A percentile compares a stretch with the other conserved stretches of the same genome.
These are phyloP conservation scores for Macquaria australasica DNA, from an alignment of 2,113 vertebrate genomes.

Conservation along the genomic window DNA sequence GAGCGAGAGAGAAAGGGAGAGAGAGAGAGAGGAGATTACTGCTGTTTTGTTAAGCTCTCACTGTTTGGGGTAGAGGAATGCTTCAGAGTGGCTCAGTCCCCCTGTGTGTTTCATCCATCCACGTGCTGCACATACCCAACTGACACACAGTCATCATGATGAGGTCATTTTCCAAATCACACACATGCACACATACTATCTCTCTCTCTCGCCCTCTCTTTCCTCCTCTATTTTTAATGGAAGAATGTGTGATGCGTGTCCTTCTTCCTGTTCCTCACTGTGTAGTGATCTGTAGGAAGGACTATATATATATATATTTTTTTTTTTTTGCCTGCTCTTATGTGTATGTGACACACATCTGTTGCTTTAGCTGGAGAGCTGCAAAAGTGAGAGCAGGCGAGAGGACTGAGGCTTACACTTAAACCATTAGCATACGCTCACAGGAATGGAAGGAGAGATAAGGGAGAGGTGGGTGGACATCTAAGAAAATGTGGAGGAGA, in stretches of 20 bases:
- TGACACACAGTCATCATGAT: conserved; percentile 55
- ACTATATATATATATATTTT: too few relatives aligned
- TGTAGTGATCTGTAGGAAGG: conserved; percentile 28
- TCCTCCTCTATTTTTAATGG: conserved; percentile 26
- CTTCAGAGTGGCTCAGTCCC: conserved; percentile 43
- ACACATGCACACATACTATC: conserved; percentile 3
- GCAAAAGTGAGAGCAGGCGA: conserved; percentile 15
- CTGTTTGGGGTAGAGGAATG: conserved; percentile 66
- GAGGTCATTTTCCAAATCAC: conserved; percentile 42
- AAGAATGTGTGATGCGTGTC: conserved; percentile 44
- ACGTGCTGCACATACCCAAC: conserved; percentile 71
- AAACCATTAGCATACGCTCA: conserved; percentile 57
- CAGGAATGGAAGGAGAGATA: conserved; percentile 64
- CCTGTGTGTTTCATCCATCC: conserved; percentile 66
- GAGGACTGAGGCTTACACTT: conserved; percentile 43
- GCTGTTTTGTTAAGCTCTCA: conserved; percentile 56
- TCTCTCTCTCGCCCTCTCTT: background rate
- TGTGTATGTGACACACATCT: conserved; percentile 71
- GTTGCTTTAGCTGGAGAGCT: conserved; percentile 77
- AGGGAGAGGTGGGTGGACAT: conserved; percentile 65
- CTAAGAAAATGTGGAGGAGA: conserved; percentile 53
- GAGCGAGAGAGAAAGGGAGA: conserved; percentile 34
- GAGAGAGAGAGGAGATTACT: conserved; percentile 26
- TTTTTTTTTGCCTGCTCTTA: background rate
- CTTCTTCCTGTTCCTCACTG: conserved; percentile 38